Conservation (phyloP, 2,113 vertebrate species). For the Pycnonotus jocosus region DNA sequence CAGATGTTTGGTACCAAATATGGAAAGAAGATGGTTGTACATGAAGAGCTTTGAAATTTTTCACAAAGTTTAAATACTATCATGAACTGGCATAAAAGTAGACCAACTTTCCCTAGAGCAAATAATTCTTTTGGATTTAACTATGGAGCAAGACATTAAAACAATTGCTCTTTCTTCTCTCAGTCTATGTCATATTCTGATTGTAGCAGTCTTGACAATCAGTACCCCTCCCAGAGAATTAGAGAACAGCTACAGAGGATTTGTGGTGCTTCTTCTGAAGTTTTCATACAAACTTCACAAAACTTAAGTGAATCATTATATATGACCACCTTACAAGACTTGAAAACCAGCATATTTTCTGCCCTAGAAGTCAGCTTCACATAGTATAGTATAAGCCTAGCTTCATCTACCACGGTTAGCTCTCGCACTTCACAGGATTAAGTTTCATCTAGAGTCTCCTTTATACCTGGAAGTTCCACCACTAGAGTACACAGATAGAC, state of each 20-base stretch:
- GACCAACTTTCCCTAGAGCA: not conserved
- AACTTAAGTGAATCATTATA: not conserved
- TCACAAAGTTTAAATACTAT: not conserved
- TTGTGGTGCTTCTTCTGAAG: not conserved
- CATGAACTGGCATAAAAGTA: not conserved
- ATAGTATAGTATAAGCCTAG: accelerated
- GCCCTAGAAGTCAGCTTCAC: not conserved
- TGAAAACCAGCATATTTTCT: not conserved
- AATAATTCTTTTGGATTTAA: not conserved
- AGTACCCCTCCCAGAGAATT: not conserved
- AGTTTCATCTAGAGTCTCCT: not conserved
- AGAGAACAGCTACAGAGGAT: not conserved
- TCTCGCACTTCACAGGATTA: not conserved
- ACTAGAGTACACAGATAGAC: accelerated
- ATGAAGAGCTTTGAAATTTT: not conserved
- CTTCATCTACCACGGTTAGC: not conserved
- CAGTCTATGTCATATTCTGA: not conserved
- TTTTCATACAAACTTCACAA: not conserved
- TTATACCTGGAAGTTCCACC: not conserved
- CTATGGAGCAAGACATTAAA: not conserved
- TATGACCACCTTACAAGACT: not conserved
- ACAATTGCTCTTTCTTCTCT: not conserved
- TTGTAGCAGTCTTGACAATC: not conserved
- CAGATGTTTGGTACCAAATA: not conserved
- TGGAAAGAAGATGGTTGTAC: not conserved